Conservation (phyloP, 2,797 vertebrate genomes). For the Myotis daubentonii region DNA sequence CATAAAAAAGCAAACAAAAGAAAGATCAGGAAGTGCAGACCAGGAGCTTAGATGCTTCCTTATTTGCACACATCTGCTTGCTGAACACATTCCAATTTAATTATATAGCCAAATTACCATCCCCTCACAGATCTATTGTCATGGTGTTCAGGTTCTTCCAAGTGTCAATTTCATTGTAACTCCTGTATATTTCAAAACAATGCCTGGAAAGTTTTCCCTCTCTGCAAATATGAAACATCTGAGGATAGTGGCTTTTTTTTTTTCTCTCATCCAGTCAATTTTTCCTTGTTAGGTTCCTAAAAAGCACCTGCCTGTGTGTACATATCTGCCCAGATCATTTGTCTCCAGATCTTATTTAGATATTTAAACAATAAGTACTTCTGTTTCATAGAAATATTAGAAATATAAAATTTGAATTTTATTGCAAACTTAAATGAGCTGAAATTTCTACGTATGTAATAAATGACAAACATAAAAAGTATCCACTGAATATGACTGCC, state of each 20-base stretch:
- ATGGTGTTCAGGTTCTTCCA: slow-evolving; percentile 76
- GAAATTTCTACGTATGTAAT: not conserved
- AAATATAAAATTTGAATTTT: not conserved
- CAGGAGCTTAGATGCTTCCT: slow-evolving; percentile 76
- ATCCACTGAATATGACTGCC: not conserved
- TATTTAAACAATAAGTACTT: not conserved
- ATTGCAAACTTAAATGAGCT: not conserved
- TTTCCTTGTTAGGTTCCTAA: not conserved
- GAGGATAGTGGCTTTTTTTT: not conserved
- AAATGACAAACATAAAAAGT: not conserved
- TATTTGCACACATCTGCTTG: slow-evolving; percentile 86
- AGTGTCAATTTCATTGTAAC: slow-evolving; percentile 72
- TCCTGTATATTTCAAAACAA: slow-evolving; percentile 61
- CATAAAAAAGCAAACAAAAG: slow-evolving; percentile 80
- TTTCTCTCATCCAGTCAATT: slow-evolving; percentile 10
- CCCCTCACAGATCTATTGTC: slow-evolving; percentile 70
- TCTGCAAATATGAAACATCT: slow-evolving; percentile 9
- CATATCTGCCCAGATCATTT: not conserved
- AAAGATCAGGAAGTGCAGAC: slow-evolving; percentile 79
- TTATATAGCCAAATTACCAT: slow-evolving; percentile 83
- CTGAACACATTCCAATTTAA: slow-evolving; percentile 83
- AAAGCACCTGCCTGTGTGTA: not conserved
- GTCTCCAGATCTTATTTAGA: not conserved
- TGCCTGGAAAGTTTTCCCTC: slow-evolving; percentile 21
- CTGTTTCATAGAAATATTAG: not conserved